Evolutionary conservation across 2,797 vertebrate species (phyloP).

Genomic region (Xerus rutilus): DNA sequence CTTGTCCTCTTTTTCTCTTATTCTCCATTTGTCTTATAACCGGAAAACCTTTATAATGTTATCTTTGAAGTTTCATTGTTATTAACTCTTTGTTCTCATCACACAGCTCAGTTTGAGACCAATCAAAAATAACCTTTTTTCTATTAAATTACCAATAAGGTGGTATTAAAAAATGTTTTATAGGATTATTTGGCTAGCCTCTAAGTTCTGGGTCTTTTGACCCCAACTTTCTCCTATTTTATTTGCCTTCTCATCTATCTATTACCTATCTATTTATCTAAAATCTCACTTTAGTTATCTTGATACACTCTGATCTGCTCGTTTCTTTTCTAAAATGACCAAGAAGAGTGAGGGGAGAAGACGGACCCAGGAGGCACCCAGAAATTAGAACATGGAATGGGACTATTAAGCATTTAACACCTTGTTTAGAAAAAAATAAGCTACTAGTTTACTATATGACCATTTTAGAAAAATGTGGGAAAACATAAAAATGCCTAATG

Average conservation of each 20-base stretch:
- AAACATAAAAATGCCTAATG: background rate
- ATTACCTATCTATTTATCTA: background rate
- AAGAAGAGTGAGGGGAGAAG: background rate
- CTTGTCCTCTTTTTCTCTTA: slow-evolving; percentile 85
- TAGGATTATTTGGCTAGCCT: background rate
- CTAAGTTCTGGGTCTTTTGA: background rate
- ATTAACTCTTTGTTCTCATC: slow-evolving; percentile 80
- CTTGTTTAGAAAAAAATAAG: slow-evolving; percentile 20
- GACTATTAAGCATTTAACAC: background rate
- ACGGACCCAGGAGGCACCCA: background rate
- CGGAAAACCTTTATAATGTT: slow-evolving; percentile 85
- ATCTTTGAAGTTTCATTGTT: slow-evolving; percentile 79
- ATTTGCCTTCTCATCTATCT: background rate
- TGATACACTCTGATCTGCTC: background rate
- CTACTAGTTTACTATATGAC: background rate
- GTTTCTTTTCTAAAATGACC: slow-evolving; percentile 22
- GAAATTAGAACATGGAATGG: background rate
- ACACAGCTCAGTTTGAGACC: slow-evolving; percentile 76
- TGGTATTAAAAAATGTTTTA: background rate
- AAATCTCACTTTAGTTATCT: background rate
- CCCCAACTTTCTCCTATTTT: background rate
- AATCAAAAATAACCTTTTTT: slow-evolving; percentile 64
- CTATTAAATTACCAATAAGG: background rate
- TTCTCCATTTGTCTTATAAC: slow-evolving; percentile 85
- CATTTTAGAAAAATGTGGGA: slow-evolving; percentile 35